phyloP scores from a whole-genome alignment of 2,113 vertebrate species.

The Salvelinus sp. region DNA sequence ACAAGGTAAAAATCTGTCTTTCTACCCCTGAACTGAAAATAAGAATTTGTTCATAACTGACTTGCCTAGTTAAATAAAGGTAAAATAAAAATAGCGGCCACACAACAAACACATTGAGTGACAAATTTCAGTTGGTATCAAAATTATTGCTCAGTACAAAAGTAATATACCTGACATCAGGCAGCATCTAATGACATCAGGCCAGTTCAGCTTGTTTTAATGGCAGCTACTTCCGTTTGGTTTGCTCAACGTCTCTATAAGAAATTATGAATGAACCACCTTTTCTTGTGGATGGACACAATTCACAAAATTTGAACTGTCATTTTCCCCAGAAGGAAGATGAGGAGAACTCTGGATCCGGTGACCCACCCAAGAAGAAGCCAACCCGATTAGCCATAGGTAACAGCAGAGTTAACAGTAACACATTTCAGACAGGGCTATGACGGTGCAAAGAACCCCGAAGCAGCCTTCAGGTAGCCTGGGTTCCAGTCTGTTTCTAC shows the following conservation, averaged over 20 bases:
- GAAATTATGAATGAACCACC: background rate
- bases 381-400: slow-evolving; percentile 96
- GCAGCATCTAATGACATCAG: background rate
- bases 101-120: background rate
- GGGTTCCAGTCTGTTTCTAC: too few species aligned
- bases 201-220: background rate
- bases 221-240: background rate
- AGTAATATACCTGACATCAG: background rate
- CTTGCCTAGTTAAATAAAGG: too few species aligned
- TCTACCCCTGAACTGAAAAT: too few species aligned
- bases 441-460: too few species aligned
- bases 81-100: background rate
- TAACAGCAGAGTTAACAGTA: slow-evolving; percentile 56
- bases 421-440: too few species aligned
- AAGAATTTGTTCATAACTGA: too few species aligned
- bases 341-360: slow-evolving; percentile 82
- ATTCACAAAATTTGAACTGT: background rate
- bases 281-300: background rate
- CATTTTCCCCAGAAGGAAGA: slow-evolving; percentile 80
- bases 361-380: slow-evolving; percentile 97
- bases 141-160: background rate
- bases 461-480: too few species aligned
- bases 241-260: background rate
- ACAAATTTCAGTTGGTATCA: background rate
- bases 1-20: too few species aligned